Percentiles rank a stretch among this genome's conserved stretches.
Conservation (phyloP, 2,797 vertebrate species). For the Meda fulgida region DNA sequence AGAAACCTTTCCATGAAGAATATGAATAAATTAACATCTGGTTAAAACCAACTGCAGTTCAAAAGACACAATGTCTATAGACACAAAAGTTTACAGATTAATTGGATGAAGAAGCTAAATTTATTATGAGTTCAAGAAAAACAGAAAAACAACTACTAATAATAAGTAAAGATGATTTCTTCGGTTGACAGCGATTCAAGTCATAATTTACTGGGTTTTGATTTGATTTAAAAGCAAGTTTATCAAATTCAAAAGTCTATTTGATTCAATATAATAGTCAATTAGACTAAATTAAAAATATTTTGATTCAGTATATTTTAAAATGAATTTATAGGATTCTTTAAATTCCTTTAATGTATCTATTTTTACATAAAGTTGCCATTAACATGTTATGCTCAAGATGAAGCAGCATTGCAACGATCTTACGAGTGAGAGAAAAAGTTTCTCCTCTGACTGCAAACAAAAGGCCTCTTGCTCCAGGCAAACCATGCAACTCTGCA, state of each 20-base stretch:
- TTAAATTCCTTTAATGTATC: not conserved
- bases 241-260: not conserved
- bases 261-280: not conserved
- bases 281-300: not conserved
- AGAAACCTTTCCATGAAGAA: not conserved
- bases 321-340: not conserved
- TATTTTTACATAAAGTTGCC: not conserved
- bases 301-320: not conserved
- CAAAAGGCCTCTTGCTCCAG: not conserved
- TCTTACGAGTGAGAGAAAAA: not conserved
- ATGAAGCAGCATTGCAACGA: not conserved
- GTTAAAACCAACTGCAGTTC: not conserved
- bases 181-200: not conserved
- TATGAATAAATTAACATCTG: not conserved
- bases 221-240: not conserved
- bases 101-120: not conserved
- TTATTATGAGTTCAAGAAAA: not conserved
- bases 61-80: not conserved
- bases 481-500: not conserved
- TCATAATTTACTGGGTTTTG: not conserved
- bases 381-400: not conserved
- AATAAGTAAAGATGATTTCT: not conserved
- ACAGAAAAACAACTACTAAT: not conserved
- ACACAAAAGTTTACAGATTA: not conserved
- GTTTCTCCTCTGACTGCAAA: constrained; percentile 1